These are phyloP conservation scores for Anoncus sp. DNA, from an alignment of 2,888 invertebrate species.

Conservation along the genomic window DNA sequence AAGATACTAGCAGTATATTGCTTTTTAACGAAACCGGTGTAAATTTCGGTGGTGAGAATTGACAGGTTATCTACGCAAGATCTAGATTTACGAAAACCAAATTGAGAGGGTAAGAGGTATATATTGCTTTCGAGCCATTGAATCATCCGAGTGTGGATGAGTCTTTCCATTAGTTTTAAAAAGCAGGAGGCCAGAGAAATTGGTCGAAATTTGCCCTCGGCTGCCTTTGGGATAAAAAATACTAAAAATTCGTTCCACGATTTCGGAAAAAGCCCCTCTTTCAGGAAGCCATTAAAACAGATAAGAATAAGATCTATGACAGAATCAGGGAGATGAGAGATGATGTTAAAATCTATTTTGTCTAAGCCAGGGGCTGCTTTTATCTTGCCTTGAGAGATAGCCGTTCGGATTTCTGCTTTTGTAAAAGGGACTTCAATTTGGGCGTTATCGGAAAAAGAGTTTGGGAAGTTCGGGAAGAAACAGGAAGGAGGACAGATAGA, in stretches of 20 bases:
- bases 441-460: not conserved
- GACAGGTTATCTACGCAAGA: conserved; percentile 40
- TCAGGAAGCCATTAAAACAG: conserved; percentile 10
- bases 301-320: not conserved
- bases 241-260: conserved; percentile 16
- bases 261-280: not conserved
- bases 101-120: conserved; percentile 21
- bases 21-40: not conserved
- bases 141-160: conserved; percentile 15
- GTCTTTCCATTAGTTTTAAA: conserved; percentile 42
- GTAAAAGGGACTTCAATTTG: not conserved
- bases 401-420: not conserved
- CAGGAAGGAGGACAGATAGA: conserved; percentile 8
- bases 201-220: conserved; percentile 6
- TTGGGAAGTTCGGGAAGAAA: not conserved
- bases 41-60: conserved; percentile 25
- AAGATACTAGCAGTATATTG: conserved; percentile 4
- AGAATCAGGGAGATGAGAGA: conserved; percentile 2
- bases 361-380: conserved; percentile 20
- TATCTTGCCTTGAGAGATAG: not conserved
- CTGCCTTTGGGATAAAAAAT: conserved; percentile 31
- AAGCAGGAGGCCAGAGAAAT: conserved; percentile 36
- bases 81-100: conserved; percentile 23
- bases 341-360: conserved; percentile 17
- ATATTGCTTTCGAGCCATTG: conserved; percentile 28